phyloP scores from a whole-genome alignment of 92 coral and sea anemone genomes.

The Epizoanthus rinbou region DNA sequence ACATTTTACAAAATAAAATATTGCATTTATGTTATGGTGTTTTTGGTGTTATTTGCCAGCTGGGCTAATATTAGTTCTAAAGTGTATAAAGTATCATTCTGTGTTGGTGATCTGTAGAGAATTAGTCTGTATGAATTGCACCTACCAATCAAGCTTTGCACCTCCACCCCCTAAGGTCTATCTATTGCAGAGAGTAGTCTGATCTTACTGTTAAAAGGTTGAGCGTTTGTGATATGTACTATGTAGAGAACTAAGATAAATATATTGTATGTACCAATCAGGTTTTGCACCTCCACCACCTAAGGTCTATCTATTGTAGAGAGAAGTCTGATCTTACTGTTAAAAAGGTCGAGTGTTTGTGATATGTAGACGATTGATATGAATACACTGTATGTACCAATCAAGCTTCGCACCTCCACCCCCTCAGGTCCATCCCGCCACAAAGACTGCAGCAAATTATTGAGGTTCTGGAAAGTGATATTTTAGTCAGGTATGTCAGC shows the following conservation, averaged over 20 bases:
- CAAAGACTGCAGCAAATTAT: slow-evolving; percentile 89
- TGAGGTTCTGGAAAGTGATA: slow-evolving; percentile 96
- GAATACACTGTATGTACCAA: background rate
- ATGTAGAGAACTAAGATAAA: too few relatives aligned
- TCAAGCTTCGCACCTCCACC: background rate
- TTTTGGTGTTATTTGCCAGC: too few relatives aligned
- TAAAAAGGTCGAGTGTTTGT: too few relatives aligned
- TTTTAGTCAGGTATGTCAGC: slow-evolving; percentile 78
- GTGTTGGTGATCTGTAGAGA: too few relatives aligned
- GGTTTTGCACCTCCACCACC: background rate
- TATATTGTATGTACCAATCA: background rate
- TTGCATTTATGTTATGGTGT: too few relatives aligned
- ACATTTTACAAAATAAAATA: too few relatives aligned
- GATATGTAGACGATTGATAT: too few relatives aligned
- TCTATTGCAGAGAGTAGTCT: slow-evolving; percentile 33
- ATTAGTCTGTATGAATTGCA: background rate
- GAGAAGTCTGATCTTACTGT: too few relatives aligned
- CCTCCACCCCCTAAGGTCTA: slow-evolving; percentile 64
- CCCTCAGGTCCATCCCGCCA: slow-evolving; percentile 88
- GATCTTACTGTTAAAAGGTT: too few relatives aligned
- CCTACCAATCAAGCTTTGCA: background rate
- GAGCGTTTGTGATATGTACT: too few relatives aligned
- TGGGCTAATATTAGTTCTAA: too few relatives aligned
- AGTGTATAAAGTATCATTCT: too few relatives aligned
- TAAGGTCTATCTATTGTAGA: slow-evolving; percentile 76